Evolutionary conservation across 37 sponge, comb jelly and placozoan species (phyloP).

Genomic region (Geodia barretti): DNA sequence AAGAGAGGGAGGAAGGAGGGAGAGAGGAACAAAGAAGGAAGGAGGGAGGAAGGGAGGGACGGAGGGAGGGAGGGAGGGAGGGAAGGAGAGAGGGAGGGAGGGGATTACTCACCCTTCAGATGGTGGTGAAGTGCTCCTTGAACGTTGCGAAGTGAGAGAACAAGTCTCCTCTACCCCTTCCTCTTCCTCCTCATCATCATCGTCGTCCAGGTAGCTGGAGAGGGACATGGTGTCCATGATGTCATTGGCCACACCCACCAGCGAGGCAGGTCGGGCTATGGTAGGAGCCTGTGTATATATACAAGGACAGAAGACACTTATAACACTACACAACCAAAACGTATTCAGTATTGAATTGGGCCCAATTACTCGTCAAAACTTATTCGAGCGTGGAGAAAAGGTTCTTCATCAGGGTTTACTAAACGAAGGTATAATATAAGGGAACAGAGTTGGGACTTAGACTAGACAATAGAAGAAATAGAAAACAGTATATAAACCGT

Average conservation of each 20-base stretch:
- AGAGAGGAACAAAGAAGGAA: background rate
- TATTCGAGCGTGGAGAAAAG: no score
- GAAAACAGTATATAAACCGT: no score
- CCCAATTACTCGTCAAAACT: no score
- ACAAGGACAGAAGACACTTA: no score
- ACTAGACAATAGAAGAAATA: no score
- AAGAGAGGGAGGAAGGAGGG: no score
- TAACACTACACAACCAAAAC: no score
- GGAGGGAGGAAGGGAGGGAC: background rate
- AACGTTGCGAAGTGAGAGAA: background rate
- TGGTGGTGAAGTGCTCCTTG: background rate
- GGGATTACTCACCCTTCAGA: background rate
- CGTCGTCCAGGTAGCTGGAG: conserved; percentile 32
- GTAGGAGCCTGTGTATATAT: conserved; percentile 14
- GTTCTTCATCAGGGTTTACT: no score
- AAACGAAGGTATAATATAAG: no score
- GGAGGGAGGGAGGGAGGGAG: conserved; percentile 1
- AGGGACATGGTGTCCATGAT: conserved; percentile 33
- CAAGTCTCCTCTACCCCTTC: background rate
- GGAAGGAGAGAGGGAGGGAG: background rate
- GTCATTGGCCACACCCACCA: background rate
- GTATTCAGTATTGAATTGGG: no score
- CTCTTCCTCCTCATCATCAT: conserved; percentile 23
- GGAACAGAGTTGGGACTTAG: no score
- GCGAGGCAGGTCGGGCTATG: background rate